Conservation (phyloP, 1,140 invertebrate species). For the Plectrocnemia conspersa region DNA sequence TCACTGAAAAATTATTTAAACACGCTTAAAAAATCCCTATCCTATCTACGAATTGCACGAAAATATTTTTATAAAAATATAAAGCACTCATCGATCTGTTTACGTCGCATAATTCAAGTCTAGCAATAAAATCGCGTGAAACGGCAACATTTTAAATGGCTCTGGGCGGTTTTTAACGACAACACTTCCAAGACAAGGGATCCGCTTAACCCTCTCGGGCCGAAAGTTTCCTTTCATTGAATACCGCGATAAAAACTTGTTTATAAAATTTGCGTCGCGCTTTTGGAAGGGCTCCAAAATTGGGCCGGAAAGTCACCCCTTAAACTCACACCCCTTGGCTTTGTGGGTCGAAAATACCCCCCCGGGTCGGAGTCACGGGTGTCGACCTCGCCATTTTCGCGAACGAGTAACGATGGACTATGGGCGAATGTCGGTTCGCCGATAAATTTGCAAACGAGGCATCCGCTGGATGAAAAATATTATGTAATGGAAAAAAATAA, state of each 20-base stretch:
- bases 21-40: too few relatives aligned
- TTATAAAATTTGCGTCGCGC: slow-evolving; percentile 16
- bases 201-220: not conserved
- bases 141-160: too few relatives aligned
- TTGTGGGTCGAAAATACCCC: not conserved
- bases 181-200: not conserved
- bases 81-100: too few relatives aligned
- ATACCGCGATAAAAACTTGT: slow-evolving; percentile 19
- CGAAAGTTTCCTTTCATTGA: slow-evolving; percentile 16
- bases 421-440: slow-evolving; percentile 6
- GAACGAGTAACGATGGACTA: slow-evolving; percentile 5
- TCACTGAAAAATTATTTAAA: too few relatives aligned
- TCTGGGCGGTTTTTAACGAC: too few relatives aligned
- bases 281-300: slow-evolving; percentile 13
- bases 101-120: too few relatives aligned
- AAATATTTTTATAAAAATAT: too few relatives aligned
- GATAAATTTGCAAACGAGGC: slow-evolving; percentile 22
- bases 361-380: not conserved
- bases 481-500: not conserved
- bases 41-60: too few relatives aligned
- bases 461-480: too few relatives aligned
- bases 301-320: too few relatives aligned
- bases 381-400: slow-evolving; percentile 4
- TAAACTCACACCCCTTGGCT: too few relatives aligned
- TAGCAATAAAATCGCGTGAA: too few relatives aligned